phyloP scores from a whole-genome alignment of 2,888 invertebrate genomes.

The Stenichneumon culpator region DNA sequence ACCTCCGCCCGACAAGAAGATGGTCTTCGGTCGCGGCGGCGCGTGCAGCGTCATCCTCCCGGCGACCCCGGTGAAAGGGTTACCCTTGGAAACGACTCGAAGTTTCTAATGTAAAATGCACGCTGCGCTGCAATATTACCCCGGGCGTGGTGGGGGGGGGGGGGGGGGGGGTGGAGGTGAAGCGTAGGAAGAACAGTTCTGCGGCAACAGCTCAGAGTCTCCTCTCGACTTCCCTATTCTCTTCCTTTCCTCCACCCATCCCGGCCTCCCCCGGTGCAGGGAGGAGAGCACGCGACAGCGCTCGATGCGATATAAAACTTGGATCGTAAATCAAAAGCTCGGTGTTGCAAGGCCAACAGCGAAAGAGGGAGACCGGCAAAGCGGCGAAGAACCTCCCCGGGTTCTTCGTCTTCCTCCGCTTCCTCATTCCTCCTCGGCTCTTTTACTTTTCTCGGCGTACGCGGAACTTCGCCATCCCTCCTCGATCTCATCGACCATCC shows the following conservation, averaged over 20 bases:
- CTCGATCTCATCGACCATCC: neutral
- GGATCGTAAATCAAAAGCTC: conserved; percentile 81
- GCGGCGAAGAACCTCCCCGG: conserved; percentile 30
- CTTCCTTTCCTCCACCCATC: conserved; percentile 19
- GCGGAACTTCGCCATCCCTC: conserved; percentile 1
- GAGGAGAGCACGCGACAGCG: conserved; percentile 56
- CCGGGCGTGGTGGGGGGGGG: conserved; percentile 17
- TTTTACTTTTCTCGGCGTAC: neutral
- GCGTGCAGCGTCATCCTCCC: neutral
- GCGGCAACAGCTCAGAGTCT: conserved; percentile 62
- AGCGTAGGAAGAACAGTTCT: conserved; percentile 1
- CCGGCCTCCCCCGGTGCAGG: neutral
- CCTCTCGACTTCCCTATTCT: conserved; percentile 57
- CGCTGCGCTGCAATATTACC: conserved; percentile 78
- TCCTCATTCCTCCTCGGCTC: conserved; percentile 12
- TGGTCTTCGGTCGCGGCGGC: conserved; percentile 62
- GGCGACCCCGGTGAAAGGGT: conserved; percentile 57
- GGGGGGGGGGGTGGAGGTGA: conserved; percentile 9
- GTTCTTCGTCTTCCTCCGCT: conserved; percentile 39
- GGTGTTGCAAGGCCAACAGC: conserved; percentile 42
- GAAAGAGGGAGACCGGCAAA: conserved; percentile 8
- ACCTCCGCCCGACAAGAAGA: conserved; percentile 23
- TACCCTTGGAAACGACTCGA: conserved; percentile 72
- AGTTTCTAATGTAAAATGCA: conserved; percentile 82
- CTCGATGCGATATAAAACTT: conserved; percentile 82